Base-by-base conservation (phyloP, 2,888 invertebrate species). In the Leucophora obtusa region DNA sequence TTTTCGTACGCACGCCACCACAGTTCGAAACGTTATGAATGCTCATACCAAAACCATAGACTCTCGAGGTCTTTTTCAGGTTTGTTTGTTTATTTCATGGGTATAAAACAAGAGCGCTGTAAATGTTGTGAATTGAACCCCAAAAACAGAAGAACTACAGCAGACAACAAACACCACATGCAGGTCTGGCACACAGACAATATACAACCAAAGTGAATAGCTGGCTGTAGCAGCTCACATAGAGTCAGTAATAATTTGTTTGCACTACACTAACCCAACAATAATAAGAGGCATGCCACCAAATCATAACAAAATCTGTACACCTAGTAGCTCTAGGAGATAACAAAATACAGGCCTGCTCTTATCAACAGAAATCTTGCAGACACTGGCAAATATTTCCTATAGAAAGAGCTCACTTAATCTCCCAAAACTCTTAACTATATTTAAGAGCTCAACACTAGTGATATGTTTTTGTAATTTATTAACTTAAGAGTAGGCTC, bases 1-100 rank as follows among this genome's bases (percentile, higher is more conserved):
- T 66, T 28, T 77, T 69, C 54, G 77, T 77, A 85, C 87, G 86
- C 84, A 87, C 87, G 83, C 86, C 82, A 86, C 85, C 84, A 85
- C 84, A 84, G 85, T 85, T 86, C 85, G 84, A 85, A 85, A 87
- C 86, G 86, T 84, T 83, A 83, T 83, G 83, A 83, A 78, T 80
- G 84, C 84, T 84, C 83, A 84, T 78, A 82, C 83, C 83, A 83
- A 82, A 83, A 78, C 81, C 83, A 83, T 82, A 79, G 53, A 73
- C 83, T 75, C 83, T 74, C 60, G 78, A 83, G 82, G 82, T 78
- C 82, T 84, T 84, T 59, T 65, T 75, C 82, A 62, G 63, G 59
- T 50, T 54, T 15, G 75, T 75, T 43, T 56, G 68, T 75, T 74
- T 66, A 47, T 47, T 47, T 47, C n/a, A 47, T 28, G 28, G n/a